A percentile compares a stretch with the other conserved stretches of the same genome.
phyloP scores from a whole-genome alignment of 1,140 invertebrate genomes.

The Bombus pyrosoma region DNA sequence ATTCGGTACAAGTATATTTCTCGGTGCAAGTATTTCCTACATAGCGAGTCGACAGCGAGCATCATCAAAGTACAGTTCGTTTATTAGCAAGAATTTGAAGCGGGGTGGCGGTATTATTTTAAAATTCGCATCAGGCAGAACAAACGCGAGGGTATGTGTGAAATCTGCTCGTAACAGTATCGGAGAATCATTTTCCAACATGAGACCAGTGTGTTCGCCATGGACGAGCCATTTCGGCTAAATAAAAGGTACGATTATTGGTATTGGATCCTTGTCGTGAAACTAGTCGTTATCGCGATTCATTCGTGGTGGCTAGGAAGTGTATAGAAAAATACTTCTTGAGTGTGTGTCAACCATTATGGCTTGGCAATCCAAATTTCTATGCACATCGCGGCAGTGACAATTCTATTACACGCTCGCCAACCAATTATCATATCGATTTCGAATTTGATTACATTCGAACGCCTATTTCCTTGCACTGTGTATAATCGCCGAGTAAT shows the following conservation, averaged over 20 bases:
- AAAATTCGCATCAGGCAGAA: neutral
- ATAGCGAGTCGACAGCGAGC: neutral
- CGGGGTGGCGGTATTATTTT: neutral
- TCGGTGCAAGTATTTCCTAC: neutral
- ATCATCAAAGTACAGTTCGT: neutral
- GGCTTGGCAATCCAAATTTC: slow-evolving; percentile 35
- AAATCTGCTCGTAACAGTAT: slow-evolving; percentile 15
- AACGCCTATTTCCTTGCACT: neutral
- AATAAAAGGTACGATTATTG: slow-evolving; percentile 36
- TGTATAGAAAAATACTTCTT: neutral
- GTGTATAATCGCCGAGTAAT: neutral
- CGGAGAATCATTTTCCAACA: neutral
- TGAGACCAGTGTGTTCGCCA: neutral
- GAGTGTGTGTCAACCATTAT: slow-evolving; percentile 10
- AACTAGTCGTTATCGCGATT: neutral
- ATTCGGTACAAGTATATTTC: neutral
- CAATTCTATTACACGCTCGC: slow-evolving; percentile 41
- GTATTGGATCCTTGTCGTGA: slow-evolving; percentile 4
- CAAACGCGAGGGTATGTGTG: neutral
- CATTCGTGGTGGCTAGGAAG: slow-evolving; percentile 2
- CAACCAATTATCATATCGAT: slow-evolving; percentile 59
- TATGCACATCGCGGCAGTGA: neutral
- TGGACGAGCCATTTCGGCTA: slow-evolving; percentile 6
- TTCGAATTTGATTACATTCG: slow-evolving; percentile 26
- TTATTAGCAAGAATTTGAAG: neutral